Evolutionary conservation across 2,797 vertebrate genomes (phyloP).

Genomic region (Ctenopoma kingsleyae): DNA sequence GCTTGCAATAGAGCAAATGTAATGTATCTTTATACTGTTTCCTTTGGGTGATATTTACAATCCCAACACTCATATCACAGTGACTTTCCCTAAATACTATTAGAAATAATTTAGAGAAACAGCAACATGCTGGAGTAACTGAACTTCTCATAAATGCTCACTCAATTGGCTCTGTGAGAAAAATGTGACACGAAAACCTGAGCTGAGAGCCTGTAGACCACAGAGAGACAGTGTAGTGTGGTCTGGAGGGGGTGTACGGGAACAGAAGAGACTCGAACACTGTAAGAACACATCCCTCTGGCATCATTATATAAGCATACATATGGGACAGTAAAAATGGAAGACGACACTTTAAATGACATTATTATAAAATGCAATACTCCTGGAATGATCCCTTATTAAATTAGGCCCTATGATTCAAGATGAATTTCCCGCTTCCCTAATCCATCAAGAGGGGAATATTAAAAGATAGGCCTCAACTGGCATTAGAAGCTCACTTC

Average conservation of each 20-base stretch:
- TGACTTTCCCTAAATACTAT: constrained; percentile 76
- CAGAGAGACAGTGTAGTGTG: constrained; percentile 61
- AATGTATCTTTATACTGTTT: constrained; percentile 78
- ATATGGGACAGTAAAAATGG: constrained; percentile 99
- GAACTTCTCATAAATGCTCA: constrained; percentile 74
- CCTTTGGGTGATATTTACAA: constrained; percentile 80
- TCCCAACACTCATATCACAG: constrained; percentile 79
- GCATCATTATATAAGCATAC: constrained; percentile 99
- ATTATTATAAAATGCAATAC: constrained; percentile 99
- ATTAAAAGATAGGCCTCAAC: constrained; percentile 99
- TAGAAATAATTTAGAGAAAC: constrained; percentile 78
- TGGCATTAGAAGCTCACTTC: constrained; percentile 99
- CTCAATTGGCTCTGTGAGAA: constrained; percentile 72
- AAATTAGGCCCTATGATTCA: constrained; percentile 99
- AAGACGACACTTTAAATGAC: constrained; percentile 99
- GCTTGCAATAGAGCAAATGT: constrained; percentile 67
- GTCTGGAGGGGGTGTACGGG: constrained; percentile 69
- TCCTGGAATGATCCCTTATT: constrained; percentile 99
- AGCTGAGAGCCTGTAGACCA: constrained; percentile 60
- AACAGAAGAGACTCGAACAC: constrained; percentile 80
- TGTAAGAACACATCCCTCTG: constrained; percentile 97
- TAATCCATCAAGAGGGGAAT: constrained; percentile 99
- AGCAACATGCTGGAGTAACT: constrained; percentile 66
- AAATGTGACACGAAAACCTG: constrained; percentile 78
- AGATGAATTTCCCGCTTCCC: constrained; percentile 99